A percentile compares a stretch with the other conserved stretches of the same genome.
phyloP scores from a whole-genome alignment of 2,888 invertebrate genomes.

The Eupeodes latifasciatus region DNA sequence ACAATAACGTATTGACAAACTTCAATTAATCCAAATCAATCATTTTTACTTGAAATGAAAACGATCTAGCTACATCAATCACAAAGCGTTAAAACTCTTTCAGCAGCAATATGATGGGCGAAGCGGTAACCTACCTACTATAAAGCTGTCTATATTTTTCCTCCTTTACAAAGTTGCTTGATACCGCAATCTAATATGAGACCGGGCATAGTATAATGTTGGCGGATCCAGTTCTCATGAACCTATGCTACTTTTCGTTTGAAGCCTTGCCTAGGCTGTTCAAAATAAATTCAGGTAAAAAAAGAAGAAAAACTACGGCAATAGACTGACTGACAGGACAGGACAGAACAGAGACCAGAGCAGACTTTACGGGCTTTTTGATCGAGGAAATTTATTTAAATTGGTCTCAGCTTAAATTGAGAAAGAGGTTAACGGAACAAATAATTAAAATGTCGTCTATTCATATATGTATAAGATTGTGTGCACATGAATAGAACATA shows the following conservation, averaged over 20 bases:
- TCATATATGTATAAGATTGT: conserved; percentile 21
- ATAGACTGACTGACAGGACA: conserved; percentile 23
- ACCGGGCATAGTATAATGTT: neutral
- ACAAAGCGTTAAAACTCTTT: conserved; percentile 37
- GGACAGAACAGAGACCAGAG: neutral
- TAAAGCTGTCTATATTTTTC: neutral
- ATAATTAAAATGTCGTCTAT: conserved; percentile 72
- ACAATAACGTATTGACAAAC: conserved; percentile 55
- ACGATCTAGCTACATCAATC: conserved; percentile 46
- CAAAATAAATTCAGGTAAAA: neutral
- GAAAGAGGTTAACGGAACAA: conserved; percentile 58
- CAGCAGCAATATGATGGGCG: neutral
- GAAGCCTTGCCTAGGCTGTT: too few species aligned
- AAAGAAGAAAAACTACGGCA: conserved; percentile 10
- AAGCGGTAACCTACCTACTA: neutral
- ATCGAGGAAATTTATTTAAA: conserved; percentile 71
- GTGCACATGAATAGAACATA: neutral
- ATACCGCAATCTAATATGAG: conserved; percentile 25
- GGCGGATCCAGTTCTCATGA: conserved; percentile 57
- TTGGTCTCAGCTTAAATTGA: conserved; percentile 53
- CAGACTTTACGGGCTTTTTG: conserved; percentile 14
- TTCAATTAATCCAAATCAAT: conserved; percentile 73
- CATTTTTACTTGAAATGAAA: conserved; percentile 59
- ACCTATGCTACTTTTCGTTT: too few species aligned
- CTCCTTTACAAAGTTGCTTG: conserved; percentile 19